Evolutionary conservation across 2,113 vertebrate species (phyloP).

Genomic region (Notiomystis cincta): DNA sequence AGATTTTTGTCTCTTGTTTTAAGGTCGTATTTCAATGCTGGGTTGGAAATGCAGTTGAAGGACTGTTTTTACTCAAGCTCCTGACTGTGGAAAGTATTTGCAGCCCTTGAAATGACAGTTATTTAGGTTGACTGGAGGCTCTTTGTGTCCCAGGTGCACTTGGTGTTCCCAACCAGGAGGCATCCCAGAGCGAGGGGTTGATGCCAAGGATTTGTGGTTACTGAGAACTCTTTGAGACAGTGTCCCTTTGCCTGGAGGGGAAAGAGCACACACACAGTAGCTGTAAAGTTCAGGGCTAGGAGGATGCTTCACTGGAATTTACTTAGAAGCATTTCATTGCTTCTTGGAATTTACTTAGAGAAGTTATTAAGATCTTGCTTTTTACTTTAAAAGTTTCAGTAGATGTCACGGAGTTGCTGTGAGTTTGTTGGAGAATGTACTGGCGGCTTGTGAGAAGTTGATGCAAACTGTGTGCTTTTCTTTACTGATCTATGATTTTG

Average conservation of each 20-base stretch:
- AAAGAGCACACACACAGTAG: not conserved
- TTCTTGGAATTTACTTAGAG: constrained; percentile 22
- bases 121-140: not conserved
- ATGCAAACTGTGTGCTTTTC: not conserved
- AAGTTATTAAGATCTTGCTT: constrained; percentile 11
- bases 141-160: not conserved
- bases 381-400: not conserved
- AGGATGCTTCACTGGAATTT: not conserved
- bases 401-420: not conserved
- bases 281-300: not conserved
- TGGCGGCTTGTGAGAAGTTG: not conserved
- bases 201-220: not conserved
- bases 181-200: not conserved
- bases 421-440: not conserved
- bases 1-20: not conserved
- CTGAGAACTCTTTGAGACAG: not conserved
- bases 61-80: not conserved
- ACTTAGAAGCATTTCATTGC: not conserved
- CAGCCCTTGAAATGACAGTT: not conserved
- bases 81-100: not conserved
- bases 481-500: not conserved
- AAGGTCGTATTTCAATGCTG: not conserved
- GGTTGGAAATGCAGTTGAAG: not conserved
- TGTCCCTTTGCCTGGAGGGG: not conserved
- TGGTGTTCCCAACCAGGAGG: not conserved